Evolutionary conservation across 2,113 vertebrate genomes (phyloP).

Genomic region (Paradisaea rubra): DNA sequence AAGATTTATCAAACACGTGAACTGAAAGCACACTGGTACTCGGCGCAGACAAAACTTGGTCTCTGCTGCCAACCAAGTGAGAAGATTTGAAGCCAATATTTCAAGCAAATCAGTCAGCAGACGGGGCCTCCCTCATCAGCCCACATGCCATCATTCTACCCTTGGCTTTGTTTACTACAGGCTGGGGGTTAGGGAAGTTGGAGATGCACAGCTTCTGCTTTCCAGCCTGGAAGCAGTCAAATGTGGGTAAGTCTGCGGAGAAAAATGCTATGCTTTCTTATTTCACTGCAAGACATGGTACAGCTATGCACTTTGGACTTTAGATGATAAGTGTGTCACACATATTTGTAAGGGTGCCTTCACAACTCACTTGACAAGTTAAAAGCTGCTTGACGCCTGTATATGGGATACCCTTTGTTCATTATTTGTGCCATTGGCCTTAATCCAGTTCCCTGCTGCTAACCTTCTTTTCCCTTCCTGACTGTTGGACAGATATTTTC

Average conservation of each 20-base stretch:
- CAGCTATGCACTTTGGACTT: not conserved
- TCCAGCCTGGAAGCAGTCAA: not conserved
- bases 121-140: not conserved
- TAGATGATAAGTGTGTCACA: not conserved
- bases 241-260: not conserved
- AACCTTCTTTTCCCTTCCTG: slow-evolving; percentile 13
- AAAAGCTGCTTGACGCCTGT: not conserved
- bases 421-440: not conserved
- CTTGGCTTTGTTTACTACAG: not conserved
- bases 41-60: not conserved
- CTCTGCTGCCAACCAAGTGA: not conserved
- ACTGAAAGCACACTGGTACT: not conserved
- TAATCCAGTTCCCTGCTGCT: slow-evolving; percentile 11
- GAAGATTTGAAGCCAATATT: not conserved
- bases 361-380: not conserved
- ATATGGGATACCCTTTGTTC: not conserved
- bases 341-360: not conserved
- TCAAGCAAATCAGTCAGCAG: not conserved
- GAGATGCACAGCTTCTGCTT: not conserved
- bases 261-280: not conserved
- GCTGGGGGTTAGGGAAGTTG: not conserved
- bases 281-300: not conserved
- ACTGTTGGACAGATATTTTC: not conserved
- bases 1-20: not conserved
- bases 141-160: not conserved